Conservation (phyloP, 2,113 vertebrate genomes). For the Nothobranchius furzeri region DNA sequence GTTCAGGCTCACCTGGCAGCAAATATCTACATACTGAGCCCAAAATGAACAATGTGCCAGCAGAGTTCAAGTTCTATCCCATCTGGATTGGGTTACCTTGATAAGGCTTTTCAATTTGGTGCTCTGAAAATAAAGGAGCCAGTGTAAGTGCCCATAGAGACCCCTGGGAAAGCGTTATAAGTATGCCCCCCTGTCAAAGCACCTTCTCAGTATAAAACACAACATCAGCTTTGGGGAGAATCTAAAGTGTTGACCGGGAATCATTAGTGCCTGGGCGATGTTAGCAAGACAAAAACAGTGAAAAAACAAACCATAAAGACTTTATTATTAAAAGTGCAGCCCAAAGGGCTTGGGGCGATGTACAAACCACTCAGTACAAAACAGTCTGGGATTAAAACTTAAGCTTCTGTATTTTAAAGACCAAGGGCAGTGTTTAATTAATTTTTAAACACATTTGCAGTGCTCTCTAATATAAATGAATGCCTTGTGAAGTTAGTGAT, state of each 20-base stretch:
- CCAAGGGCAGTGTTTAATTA: too few relatives aligned
- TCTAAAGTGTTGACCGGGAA: not conserved
- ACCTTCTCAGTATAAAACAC: constrained; percentile 17
- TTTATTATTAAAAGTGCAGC: not conserved
- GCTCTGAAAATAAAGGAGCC: constrained; percentile 46
- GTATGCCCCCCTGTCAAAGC: constrained; percentile 28
- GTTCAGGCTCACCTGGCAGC: constrained; percentile 30
- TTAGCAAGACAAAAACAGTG: constrained; percentile 1
- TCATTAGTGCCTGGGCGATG: not conserved
- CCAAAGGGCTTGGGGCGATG: too few relatives aligned
- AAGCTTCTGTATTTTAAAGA: too few relatives aligned
- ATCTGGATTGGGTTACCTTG: constrained; percentile 59
- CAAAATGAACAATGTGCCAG: constrained; percentile 49
- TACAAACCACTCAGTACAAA: too few relatives aligned
- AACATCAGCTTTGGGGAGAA: not conserved
- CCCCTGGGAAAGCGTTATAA: constrained; percentile 42
- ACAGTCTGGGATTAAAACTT: too few relatives aligned
- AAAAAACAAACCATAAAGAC: not conserved
- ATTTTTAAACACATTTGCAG: too few relatives aligned
- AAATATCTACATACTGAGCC: constrained; percentile 34
- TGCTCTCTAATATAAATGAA: too few relatives aligned
- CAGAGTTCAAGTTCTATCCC: constrained; percentile 40
- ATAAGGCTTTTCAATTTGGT: constrained; percentile 55
- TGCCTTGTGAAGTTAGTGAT: too few relatives aligned
- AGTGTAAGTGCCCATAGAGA: constrained; percentile 39